Conservation (phyloP, 2,113 vertebrate species). For the Myrmophylax atrothorax region DNA sequence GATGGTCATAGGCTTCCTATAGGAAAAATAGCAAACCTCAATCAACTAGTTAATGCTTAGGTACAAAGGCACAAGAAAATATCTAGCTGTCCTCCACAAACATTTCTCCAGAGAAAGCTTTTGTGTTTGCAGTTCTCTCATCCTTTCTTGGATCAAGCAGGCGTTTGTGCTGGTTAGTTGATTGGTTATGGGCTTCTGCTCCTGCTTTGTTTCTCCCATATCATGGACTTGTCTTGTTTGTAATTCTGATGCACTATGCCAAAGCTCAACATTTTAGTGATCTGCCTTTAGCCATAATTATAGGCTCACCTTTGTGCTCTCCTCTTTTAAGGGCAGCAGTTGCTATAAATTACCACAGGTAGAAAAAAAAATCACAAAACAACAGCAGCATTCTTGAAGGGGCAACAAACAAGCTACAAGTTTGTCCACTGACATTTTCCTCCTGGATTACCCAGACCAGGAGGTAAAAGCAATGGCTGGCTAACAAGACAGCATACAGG, state of each 20-base stretch:
- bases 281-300: slow-evolving; percentile 28
- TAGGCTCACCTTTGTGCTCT: slow-evolving; percentile 21
- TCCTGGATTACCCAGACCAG: slow-evolving; percentile 19
- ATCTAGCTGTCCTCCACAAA: neutral
- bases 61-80: neutral
- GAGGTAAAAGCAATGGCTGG: slow-evolving; percentile 40
- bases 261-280: neutral
- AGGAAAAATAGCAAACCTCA: neutral
- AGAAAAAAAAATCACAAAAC: neutral
- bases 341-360: slow-evolving; percentile 50
- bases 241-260: neutral
- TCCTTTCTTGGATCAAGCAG: neutral
- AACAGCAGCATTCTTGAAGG: slow-evolving; percentile 23
- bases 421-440: slow-evolving; percentile 35
- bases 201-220: neutral
- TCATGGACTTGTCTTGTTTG: neutral
- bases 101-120: neutral
- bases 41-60: neutral
- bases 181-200: neutral
- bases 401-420: neutral
- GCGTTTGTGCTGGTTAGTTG: neutral
- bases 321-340: neutral
- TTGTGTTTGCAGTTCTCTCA: neutral
- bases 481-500: slow-evolving; percentile 42
- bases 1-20: neutral